A percentile compares a stretch with the other conserved stretches of the same genome.
Evolutionary conservation across 2,797 vertebrate genomes (phyloP).

Genomic region (Tauraco hartlaubi): DNA sequence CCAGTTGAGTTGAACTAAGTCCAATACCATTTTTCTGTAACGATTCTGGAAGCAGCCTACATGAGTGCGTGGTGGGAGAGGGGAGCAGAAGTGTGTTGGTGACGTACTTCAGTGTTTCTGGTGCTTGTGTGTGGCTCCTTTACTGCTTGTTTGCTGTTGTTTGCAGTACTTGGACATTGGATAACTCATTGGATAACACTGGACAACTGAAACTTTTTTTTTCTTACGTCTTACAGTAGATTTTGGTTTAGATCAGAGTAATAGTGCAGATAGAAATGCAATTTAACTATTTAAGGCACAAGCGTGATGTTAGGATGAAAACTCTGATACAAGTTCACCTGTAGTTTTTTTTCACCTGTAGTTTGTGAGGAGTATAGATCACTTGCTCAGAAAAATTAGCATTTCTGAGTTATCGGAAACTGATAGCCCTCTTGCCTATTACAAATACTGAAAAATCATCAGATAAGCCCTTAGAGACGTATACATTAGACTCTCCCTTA

Average conservation of each 20-base stretch:
- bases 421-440: not conserved
- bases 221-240: not conserved
- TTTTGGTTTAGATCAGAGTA: not conserved
- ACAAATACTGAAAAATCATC: not conserved
- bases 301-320: not conserved
- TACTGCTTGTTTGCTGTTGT: not conserved
- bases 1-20: not conserved
- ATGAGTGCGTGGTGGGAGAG: not conserved
- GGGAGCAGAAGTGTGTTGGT: not conserved
- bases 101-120: not conserved
- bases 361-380: not conserved
- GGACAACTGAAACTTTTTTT: not conserved
- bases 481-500: not conserved
- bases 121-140: not conserved
- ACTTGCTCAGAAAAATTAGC: not conserved
- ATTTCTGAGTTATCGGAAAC: not conserved
- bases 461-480: not conserved
- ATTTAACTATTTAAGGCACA: not conserved
- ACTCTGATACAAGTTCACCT: not conserved
- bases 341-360: not conserved
- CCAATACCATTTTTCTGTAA: not conserved
- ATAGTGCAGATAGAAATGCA: not conserved
- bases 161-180: not conserved
- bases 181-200: not conserved
- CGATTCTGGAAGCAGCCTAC: not conserved